Base-by-base conservation (phyloP, 2,797 vertebrate genomes). In the Apogon hyalosoma region DNA sequence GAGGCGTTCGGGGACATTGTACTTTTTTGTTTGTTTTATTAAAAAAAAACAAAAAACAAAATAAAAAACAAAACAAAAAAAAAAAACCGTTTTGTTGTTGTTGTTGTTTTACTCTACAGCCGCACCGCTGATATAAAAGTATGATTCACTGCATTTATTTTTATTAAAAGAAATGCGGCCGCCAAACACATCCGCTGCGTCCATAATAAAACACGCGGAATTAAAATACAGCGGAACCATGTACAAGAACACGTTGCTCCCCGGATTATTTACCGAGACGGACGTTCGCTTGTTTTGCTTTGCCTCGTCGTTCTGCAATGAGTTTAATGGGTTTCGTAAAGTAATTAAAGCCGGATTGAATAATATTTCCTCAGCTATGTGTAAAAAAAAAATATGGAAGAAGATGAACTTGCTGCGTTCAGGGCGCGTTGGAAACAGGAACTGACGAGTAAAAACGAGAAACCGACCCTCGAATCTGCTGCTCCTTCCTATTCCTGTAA, bases 361-460 rank as follows among this genome's bases (percentile, higher is more conserved):
- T 24, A 24, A 24, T 24, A 24, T 24, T 24, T 4, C 21, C 4
- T 4, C 2, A 24, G 9, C n/a, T 9, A 21, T 47, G 1, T 19
- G 46, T 10, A 11, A n/a, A n/a, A 42, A 18, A n/a, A 5, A 56
- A 79, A 56, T 0, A 94, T 94, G 94, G 91, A 83, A 18, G 87
- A 82, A 1, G 75, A 92, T 8, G 91, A 93, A 16, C 91, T 95
- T 38, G 66, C 48, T 51, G 75, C 74, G 40, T 95, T 95, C 75
- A 90, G 92, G 70, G 83, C 91, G n/a, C 63, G 66, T 40, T 94
- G 94, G 94, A 88, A 90, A 80, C 19, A 66, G 11, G 92, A 94
- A 2, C n/a, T 94, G 49, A 69, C 63, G 1, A 55, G 33, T 53
- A 76, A 75, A 52, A 80, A 65, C 31, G 45, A 66, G 7, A 61